Evolutionary conservation across 2,797 vertebrate species (phyloP).

Genomic region (Enteromius paludinosus): DNA sequence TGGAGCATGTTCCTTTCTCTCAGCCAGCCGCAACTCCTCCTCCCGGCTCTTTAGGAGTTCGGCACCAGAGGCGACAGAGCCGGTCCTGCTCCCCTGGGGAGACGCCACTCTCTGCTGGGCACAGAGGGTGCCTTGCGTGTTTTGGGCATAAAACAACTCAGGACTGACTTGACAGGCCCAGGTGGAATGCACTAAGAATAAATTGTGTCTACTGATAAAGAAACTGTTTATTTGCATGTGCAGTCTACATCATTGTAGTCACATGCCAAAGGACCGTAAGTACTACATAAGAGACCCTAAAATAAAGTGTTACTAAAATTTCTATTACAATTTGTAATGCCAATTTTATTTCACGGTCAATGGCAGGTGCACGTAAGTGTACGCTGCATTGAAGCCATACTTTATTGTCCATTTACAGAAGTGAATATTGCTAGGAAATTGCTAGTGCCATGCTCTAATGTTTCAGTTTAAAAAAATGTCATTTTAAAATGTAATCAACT

Average conservation of each 20-base stretch:
- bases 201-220: not conserved
- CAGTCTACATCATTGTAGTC: not conserved
- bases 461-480: not conserved
- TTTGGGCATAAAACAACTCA: conserved; percentile 7
- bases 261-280: not conserved
- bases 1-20: conserved; percentile 77
- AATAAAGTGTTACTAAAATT: not conserved
- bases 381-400: not conserved
- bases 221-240: not conserved
- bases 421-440: not conserved
- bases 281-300: too few species aligned
- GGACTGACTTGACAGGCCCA: not conserved
- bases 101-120: conserved; percentile 10
- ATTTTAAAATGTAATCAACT: not conserved
- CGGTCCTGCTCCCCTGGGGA: conserved; percentile 51
- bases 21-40: conserved; percentile 63
- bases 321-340: not conserved
- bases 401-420: not conserved
- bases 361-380: not conserved
- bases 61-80: conserved; percentile 52
- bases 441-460: not conserved
- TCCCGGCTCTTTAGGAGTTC: conserved; percentile 20
- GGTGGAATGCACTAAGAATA: conserved; percentile 3
- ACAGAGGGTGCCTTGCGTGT: conserved; percentile 6
- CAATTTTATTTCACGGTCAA: not conserved